phyloP scores from a whole-genome alignment of 2,888 invertebrate species.

The Drosophila paramelanica region DNA sequence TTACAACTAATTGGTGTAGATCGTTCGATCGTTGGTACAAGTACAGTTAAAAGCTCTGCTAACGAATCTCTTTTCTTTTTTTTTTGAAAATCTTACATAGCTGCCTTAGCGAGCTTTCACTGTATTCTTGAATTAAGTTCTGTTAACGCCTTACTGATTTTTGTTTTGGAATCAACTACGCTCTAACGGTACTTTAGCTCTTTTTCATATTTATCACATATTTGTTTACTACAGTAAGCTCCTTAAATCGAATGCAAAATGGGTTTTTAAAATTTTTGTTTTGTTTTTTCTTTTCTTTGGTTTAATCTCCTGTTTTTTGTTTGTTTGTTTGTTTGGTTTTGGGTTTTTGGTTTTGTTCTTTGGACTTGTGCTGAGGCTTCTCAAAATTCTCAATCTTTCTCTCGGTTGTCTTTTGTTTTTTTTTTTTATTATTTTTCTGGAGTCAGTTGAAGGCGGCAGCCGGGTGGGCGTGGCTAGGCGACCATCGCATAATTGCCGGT shows the following conservation, averaged over 20 bases:
- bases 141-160: constrained; percentile 10
- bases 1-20: constrained; percentile 63
- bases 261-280: constrained; percentile 24
- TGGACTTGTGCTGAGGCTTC: constrained; percentile 1
- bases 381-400: constrained; percentile 32
- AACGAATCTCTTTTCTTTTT: no score
- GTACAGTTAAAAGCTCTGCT: neutral
- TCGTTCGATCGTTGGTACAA: constrained; percentile 32
- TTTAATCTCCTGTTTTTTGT: constrained; percentile 1
- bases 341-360: neutral
- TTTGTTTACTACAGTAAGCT: constrained; percentile 74
- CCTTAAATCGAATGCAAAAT: constrained; percentile 62
- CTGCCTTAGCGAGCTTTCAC: neutral
- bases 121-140: constrained; percentile 17
- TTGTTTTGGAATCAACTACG: constrained; percentile 69
- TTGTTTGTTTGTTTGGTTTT: neutral
- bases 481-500: constrained; percentile 84
- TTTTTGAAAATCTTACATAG: no score
- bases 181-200: constrained; percentile 67
- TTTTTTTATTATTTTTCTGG: constrained; percentile 17
- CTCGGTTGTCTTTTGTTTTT: constrained; percentile 51
- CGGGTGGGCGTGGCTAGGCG: constrained; percentile 61
- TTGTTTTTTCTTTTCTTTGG: constrained; percentile 6
- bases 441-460: constrained; percentile 28
- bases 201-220: constrained; percentile 74